These are phyloP conservation scores for Oligia strigilis DNA, from an alignment of 2,888 invertebrate genomes.

Conservation along the genomic window DNA sequence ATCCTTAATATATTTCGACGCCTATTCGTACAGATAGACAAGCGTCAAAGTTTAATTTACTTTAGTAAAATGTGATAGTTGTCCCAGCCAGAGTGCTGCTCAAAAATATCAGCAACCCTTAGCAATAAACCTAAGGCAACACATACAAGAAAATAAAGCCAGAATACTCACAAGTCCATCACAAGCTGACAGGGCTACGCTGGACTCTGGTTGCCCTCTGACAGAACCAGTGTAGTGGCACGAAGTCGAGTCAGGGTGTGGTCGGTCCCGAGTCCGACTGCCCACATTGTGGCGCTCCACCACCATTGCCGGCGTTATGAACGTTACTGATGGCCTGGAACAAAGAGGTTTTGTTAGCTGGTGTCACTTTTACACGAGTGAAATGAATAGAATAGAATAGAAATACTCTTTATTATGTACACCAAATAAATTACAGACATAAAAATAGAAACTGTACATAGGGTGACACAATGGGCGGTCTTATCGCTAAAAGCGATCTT, in stretches of 20 bases:
- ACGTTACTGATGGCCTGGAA: conserved; percentile 91
- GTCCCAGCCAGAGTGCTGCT: background rate
- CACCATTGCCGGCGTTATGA: conserved; percentile 93
- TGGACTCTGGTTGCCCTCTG: conserved; percentile 92
- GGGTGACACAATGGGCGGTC: too few species aligned
- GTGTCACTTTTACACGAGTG: background rate
- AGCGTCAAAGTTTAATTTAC: background rate
- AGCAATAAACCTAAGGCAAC: background rate
- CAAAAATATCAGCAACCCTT: background rate
- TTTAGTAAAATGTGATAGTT: background rate
- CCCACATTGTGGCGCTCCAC: conserved; percentile 92
- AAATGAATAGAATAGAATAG: too few species aligned
- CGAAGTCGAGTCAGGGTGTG: conserved; percentile 88
- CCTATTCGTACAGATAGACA: background rate
- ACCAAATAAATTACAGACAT: too few species aligned
- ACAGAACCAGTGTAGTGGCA: conserved; percentile 96
- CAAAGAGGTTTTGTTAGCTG: conserved; percentile 46
- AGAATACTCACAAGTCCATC: conserved; percentile 94
- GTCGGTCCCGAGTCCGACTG: conserved; percentile 89
- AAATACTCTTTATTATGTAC: too few species aligned
- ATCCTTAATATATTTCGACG: background rate
- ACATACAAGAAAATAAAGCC: background rate
- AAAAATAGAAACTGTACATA: too few species aligned
- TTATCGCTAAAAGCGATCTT: too few species aligned
- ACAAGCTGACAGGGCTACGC: conserved; percentile 95